Conservation (phyloP, 2,113 vertebrate genomes). For the Struthio camelus region DNA sequence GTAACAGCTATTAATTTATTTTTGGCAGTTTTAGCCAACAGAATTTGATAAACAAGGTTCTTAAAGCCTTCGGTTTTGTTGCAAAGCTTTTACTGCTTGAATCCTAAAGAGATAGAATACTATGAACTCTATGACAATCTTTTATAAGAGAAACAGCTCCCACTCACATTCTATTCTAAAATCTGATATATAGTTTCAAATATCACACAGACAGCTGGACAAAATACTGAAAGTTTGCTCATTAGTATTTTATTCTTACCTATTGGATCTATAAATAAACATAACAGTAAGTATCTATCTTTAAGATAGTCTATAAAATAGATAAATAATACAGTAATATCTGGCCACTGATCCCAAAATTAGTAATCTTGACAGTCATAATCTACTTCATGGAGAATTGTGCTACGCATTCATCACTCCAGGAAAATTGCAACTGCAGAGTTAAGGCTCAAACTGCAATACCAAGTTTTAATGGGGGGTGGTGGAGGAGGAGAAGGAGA, state of each 20-base stretch:
- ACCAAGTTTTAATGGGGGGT: not conserved
- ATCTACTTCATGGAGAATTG: not conserved
- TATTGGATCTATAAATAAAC: not conserved
- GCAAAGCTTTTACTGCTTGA: constrained; percentile 15
- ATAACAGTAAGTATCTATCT: not conserved
- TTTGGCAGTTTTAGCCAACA: constrained; percentile 70
- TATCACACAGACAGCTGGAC: not conserved
- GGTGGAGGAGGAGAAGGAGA: not conserved
- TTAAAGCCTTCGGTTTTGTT: constrained; percentile 52
- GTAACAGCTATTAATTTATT: constrained; percentile 73
- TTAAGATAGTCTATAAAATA: not conserved
- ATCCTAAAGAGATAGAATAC: constrained; percentile 1
- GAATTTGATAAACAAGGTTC: constrained; percentile 70
- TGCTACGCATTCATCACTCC: not conserved
- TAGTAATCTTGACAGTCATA: not conserved
- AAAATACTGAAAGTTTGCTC: not conserved
- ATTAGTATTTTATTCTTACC: not conserved
- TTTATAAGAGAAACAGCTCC: not conserved
- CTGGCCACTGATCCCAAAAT: not conserved
- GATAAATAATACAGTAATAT: not conserved
- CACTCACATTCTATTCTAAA: not conserved
- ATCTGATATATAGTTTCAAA: not conserved
- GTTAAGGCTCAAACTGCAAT: not conserved
- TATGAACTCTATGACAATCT: not conserved
- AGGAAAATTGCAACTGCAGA: not conserved